Evolutionary conservation across 2,113 vertebrate genomes (phyloP).

Genomic region (Ptyas mucosa): DNA sequence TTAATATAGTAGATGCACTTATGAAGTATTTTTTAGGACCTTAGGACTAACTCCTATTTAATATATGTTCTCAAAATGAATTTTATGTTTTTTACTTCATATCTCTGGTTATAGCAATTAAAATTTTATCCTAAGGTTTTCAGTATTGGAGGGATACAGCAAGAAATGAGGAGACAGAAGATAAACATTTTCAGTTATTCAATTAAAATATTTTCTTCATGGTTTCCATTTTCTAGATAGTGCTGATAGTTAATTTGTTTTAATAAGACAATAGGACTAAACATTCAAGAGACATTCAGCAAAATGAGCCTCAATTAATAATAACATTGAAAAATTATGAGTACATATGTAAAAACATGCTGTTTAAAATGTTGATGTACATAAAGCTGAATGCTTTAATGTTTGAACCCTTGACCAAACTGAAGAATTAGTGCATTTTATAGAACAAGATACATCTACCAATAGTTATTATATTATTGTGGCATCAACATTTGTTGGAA

Average conservation of each 20-base stretch:
- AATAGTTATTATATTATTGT: too few species aligned
- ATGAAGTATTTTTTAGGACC: not conserved
- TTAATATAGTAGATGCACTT: constrained; percentile 10
- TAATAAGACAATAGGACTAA: not conserved
- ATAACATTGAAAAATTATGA: not conserved
- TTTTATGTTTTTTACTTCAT: not conserved
- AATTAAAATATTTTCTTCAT: constrained; percentile 24
- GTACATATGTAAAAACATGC: not conserved
- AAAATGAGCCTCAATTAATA: not conserved
- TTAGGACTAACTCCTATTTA: not conserved
- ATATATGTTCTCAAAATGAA: not conserved
- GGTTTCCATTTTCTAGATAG: constrained; percentile 18
- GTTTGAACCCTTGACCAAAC: not conserved
- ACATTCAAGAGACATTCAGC: constrained; percentile 14
- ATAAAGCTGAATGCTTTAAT: not conserved
- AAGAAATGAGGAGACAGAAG: not conserved
- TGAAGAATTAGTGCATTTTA: not conserved
- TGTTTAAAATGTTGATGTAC: not conserved
- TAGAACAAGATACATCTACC: not conserved
- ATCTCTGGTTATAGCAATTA: constrained; percentile 7
- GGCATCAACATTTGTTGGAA: not conserved
- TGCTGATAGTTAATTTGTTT: constrained; percentile 1
- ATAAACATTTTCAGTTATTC: constrained; percentile 27
- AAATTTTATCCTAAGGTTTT: not conserved
- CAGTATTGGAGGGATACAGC: not conserved